Evolutionary conservation across 1,140 invertebrate species (phyloP), one percentile per base, ranked within the genome.

Genomic region (Drosophila ficusphila): DNA sequence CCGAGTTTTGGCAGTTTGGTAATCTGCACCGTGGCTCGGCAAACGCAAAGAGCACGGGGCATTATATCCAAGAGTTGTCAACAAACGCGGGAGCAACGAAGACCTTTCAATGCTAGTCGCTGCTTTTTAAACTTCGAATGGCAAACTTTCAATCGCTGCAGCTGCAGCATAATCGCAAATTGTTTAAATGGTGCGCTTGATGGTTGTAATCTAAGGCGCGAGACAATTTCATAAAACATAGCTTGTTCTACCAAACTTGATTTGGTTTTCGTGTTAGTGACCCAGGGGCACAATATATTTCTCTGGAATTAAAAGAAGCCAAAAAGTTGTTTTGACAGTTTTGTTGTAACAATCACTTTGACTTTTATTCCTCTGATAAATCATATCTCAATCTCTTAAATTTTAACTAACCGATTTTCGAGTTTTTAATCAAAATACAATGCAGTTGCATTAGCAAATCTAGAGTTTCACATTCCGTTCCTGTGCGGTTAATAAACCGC

Each of bases 401-500:
- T n/a, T n/a, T n/a, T n/a, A n/a, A n/a, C n/a, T n/a, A n/a, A n/a
- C n/a, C n/a, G n/a, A n/a, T n/a, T n/a, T n/a, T n/a, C n/a, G n/a
- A n/a, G n/a, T n/a, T n/a, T n/a, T n/a, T n/a, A n/a, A n/a, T n/a
- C n/a, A n/a, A n/a, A n/a, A n/a, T n/a, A n/a, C n/a, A n/a, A n/a
- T n/a, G n/a, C n/a, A n/a, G 27, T 21, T 60, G 29, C 60, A 44
- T 31, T 14, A 36, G 36, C 7, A 34, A 65, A 41, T 67, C 62
- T 67, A 51, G 44, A 67, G 44, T 67, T 67, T 67, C 62, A 49
- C 41, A 49, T 65, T 65, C 58, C 58, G 33, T 9, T 39, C 34
- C 19, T 41, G 31, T 76, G 77, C 34, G 62, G 77, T 58, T 76
- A 56, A 79, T 70, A 79, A 69, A 70, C 76, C 70, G 51, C 54